Conservation (phyloP, 2,797 vertebrate genomes). For the Galaxias olidus region DNA sequence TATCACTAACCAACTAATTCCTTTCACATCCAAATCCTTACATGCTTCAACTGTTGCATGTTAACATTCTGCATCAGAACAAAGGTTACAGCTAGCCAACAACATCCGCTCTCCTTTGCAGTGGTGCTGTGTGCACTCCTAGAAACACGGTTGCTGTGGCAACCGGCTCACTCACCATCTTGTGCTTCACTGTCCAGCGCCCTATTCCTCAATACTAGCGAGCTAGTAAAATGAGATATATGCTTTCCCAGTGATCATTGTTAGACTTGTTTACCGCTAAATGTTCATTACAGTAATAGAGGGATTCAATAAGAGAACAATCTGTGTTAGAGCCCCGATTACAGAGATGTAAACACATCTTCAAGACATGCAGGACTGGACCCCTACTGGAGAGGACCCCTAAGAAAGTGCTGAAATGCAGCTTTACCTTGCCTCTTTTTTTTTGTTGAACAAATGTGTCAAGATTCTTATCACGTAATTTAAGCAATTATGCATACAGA, state of each 20-base stretch:
- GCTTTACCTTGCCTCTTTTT: constrained; percentile 35
- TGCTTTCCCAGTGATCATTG: constrained; percentile 9
- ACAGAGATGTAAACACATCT: too few species aligned
- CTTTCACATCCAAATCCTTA: not conserved
- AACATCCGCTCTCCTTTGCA: constrained; percentile 66
- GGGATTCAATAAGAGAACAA: too few species aligned
- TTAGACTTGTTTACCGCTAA: too few species aligned
- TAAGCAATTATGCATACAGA: constrained; percentile 27
- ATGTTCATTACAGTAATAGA: too few species aligned
- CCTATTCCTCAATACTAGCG: constrained; percentile 61
- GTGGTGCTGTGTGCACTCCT: constrained; percentile 66
- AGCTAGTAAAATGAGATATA: constrained; percentile 52
- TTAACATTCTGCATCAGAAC: constrained; percentile 37
- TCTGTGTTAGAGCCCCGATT: too few species aligned
- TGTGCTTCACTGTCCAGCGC: constrained; percentile 77
- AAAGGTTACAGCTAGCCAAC: constrained; percentile 53
- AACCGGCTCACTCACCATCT: constrained; percentile 79
- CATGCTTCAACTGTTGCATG: not conserved
- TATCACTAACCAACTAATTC: too few species aligned
- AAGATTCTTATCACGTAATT: constrained; percentile 24
- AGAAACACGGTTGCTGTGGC: constrained; percentile 77
- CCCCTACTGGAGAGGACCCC: not conserved
- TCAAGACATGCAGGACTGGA: too few species aligned
- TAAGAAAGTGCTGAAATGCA: not conserved
- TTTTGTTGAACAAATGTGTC: constrained; percentile 27